These are phyloP conservation scores for Watsonalla cultraria DNA, from an alignment of 2,888 invertebrate species.

Conservation along the genomic window DNA sequence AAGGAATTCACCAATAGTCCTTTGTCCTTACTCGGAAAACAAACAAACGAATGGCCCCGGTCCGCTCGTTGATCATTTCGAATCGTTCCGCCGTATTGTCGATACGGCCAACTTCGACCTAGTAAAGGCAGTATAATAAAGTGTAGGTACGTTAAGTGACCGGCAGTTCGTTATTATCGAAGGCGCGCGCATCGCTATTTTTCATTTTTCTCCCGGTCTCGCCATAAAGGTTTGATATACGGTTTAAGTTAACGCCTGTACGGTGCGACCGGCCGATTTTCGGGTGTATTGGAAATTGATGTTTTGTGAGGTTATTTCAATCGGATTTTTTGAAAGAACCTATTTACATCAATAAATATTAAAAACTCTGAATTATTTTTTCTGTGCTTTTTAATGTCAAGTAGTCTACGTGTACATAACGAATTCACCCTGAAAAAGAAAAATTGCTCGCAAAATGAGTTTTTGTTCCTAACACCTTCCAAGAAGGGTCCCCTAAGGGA, in stretches of 20 bases:
- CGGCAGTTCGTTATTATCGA: conserved; percentile 68
- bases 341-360: no score
- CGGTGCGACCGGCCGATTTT: conserved; percentile 1
- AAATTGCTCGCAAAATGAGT: no score
- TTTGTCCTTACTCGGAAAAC: not conserved
- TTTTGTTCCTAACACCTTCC: no score
- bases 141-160: conserved; percentile 55
- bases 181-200: conserved; percentile 44
- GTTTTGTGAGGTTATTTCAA: no score
- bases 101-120: conserved; percentile 37
- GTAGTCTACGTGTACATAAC: no score
- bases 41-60: conserved; percentile 10
- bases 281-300: not conserved
- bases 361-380: no score
- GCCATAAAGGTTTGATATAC: conserved; percentile 50
- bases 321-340: no score
- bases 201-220: conserved; percentile 34
- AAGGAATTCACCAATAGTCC: not conserved
- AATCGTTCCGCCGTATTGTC: conserved; percentile 45
- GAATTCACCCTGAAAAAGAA: no score
- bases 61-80: conserved; percentile 57
- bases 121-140: conserved; percentile 9
- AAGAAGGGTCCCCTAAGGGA: no score
- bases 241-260: conserved; percentile 49
- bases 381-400: no score